phyloP scores from a whole-genome alignment of 2,113 vertebrate genomes.

The Rhinichthys klamathensis region DNA sequence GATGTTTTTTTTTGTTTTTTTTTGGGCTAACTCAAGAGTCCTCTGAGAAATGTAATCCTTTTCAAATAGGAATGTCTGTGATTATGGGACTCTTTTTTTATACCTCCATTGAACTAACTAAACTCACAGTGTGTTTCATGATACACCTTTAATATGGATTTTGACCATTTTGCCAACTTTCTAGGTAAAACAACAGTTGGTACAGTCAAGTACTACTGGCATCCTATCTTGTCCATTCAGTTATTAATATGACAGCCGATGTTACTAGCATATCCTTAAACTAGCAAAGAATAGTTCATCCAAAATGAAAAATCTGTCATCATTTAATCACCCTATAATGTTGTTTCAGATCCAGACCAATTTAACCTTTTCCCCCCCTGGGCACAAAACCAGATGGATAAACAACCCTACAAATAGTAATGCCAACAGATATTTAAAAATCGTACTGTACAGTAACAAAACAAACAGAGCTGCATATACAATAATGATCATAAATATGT shows the following conservation, averaged over 20 bases:
- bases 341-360: background rate
- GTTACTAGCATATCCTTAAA: background rate
- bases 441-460: background rate
- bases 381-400: no score
- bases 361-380: no score
- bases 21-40: background rate
- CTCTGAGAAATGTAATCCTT: background rate
- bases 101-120: background rate
- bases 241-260: background rate
- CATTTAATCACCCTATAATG: background rate
- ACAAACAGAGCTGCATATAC: background rate
- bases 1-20: background rate
- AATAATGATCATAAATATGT: background rate
- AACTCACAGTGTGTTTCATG: background rate
- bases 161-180: background rate
- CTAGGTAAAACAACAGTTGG: background rate
- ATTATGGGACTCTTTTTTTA: background rate
- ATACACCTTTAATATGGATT: background rate
- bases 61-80: background rate
- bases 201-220: background rate
- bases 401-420: no score
- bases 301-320: background rate
- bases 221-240: background rate
- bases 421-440: no score
- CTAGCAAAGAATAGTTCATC: background rate